Evolutionary conservation across 2,113 vertebrate genomes (phyloP).

Genomic region (Origma solitaria): DNA sequence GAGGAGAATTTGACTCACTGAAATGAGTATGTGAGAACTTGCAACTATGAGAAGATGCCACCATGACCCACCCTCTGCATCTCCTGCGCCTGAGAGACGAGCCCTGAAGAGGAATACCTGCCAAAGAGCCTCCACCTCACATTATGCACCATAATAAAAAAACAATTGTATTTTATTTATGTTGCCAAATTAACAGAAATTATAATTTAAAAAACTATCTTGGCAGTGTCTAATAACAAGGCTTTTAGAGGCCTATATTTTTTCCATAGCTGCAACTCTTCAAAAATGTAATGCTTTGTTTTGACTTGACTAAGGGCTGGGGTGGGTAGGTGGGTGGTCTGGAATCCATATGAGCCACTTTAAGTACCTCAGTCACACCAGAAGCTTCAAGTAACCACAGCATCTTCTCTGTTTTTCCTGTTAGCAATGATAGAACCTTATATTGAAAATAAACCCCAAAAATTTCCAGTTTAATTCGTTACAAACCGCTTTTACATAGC

Average conservation of each 20-base stretch:
- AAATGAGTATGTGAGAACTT: background rate
- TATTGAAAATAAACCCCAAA: background rate
- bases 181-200: slow-evolving; percentile 15
- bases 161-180: background rate
- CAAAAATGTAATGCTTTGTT: slow-evolving; percentile 45
- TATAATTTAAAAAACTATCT: background rate
- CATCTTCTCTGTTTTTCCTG: slow-evolving; percentile 19
- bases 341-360: slow-evolving; percentile 46
- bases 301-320: slow-evolving; percentile 54
- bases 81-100: background rate
- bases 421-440: background rate
- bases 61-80: background rate
- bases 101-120: background rate
- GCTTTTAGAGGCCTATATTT: background rate
- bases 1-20: background rate
- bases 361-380: slow-evolving; percentile 57
- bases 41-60: background rate
- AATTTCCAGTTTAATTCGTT: background rate
- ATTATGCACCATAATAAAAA: background rate
- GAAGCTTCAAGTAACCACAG: background rate
- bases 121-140: background rate
- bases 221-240: slow-evolving; percentile 19
- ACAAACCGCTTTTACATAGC: background rate
- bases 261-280: slow-evolving; percentile 20
- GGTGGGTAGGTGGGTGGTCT: slow-evolving; percentile 50